Base-by-base conservation (phyloP, 64 coral and sea anemone genomes). In the Stylophora pistillata region DNA sequence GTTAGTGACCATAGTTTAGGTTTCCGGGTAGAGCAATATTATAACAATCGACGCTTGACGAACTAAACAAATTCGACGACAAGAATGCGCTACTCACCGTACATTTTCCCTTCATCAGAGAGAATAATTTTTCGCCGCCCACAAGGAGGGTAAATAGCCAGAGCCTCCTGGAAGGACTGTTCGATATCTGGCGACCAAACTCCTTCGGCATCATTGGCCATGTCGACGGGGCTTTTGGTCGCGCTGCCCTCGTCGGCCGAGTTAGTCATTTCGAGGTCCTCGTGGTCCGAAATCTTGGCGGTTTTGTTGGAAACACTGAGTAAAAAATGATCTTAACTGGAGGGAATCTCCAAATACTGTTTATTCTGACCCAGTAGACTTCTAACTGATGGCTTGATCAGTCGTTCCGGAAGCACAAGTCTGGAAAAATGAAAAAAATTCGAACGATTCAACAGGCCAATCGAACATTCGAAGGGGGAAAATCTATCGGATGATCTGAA, bases 351-450 rank as follows among this genome's bases (percentile, higher is more conserved):
- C 79, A 33, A 76, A 73, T 70, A 72, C 79, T 76, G 77, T 88
- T 90, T 58, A 34, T 79, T 33, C 87, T 76, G 68, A 64, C 70
- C 92, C 57, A 72, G 88, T 88, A 78, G 79, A 85, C 88, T 94
- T 90, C 78, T 71, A 76, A 86, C 58, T 94, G 87, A 79, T 83
- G 72, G 77, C 92, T 94, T 89, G 87, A 86, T 86, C 90, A 90
- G 77, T 92, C 93, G 66, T 91, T 99, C 97, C 97, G 97, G 97
- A 99, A 99, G 97, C 90, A 79, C 86, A 90, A 86, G 76, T 95
- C 91, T 90, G 86, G 79, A 99, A 98, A 99, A 99, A 99, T 99
- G 97, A 92, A 90, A 99, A 99, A 99, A 99, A 99, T 99, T 95
- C 77, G 88, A 99, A 99, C 93, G 93, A 99, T 99, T 99, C 97